These are phyloP conservation scores for Heliothis virescens DNA, from an alignment of 1,140 invertebrate genomes.

Conservation along the genomic window DNA sequence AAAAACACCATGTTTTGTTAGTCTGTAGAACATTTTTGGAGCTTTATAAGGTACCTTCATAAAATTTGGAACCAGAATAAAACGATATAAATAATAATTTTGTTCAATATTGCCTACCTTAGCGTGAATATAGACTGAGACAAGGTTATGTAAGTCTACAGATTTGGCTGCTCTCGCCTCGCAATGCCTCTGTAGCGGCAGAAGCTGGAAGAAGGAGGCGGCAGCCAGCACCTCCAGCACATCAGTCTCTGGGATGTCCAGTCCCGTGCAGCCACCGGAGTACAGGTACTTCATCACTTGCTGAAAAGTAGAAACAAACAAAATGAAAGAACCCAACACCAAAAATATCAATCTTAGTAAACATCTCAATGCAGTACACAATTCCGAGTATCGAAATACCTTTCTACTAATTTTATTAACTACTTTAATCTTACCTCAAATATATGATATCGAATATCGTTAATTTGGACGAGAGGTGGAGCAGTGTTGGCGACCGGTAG, in stretches of 20 bases:
- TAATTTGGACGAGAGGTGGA: conserved; percentile 95
- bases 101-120: conserved; percentile 87
- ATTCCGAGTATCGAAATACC: too few species aligned
- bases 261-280: conserved; percentile 92
- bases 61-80: background rate
- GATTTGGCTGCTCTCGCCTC: conserved; percentile 94
- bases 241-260: conserved; percentile 92
- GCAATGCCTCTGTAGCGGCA: conserved; percentile 94
- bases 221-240: conserved; percentile 96
- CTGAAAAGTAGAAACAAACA: conserved; percentile 80
- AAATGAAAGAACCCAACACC: background rate
- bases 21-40: too few species aligned
- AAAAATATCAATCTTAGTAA: too few species aligned
- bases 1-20: background rate
- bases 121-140: conserved; percentile 97
- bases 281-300: conserved; percentile 97
- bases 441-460: conserved; percentile 96
- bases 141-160: conserved; percentile 95
- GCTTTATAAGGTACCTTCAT: too few species aligned
- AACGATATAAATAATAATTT: background rate
- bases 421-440: conserved; percentile 92
- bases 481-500: conserved; percentile 67
- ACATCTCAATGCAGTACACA: too few species aligned
- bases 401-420: too few species aligned
- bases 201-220: conserved; percentile 96